Evolutionary conservation across 2,797 vertebrate genomes (phyloP), one percentile per base, ranked within the genome.

Genomic region (Balearica regulorum): DNA sequence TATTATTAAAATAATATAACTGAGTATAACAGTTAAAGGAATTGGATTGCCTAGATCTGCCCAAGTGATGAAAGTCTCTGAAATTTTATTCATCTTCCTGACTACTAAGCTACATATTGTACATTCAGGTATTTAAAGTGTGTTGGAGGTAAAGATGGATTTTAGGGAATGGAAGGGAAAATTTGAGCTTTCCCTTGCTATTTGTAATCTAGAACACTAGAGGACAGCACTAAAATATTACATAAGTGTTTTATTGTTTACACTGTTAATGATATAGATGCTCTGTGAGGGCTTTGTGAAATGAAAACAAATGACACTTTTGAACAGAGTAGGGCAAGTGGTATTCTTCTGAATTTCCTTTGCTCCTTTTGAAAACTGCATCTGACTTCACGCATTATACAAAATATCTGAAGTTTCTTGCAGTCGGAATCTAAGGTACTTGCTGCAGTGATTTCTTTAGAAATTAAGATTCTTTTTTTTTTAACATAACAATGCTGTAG

Each of bases 191-290:
- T 87, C 44, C 49, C 73, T 89, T 96, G 97, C 77, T 97, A 16
- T 97, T 97, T 96, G 71, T 89, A 53, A 82, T 33, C 35, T 77
- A 75, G 91, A 95, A 97, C 97, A 91, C 97, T 97, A 98, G 97
- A 97, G 96, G 97, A 96, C 96, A 97, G 97, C 97, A 97, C 97
- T 97, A 92, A 97, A 92, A 93, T 97, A 96, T 97, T 96, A 75
- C 92, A 95, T 93, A 79, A 80, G 87, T 78, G 43, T 73, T 64
- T 85, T 95, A 73, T 95, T 95, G 95, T 97, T 97, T 91, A 92
- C 37, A 35, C 41, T 68, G 48, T 92, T 83, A 92, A 95, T 91
- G 49, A 80, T 77, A 31, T 9, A 69, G 76, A 41, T 91, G 29
- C 41, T 93, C 66, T 84, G 71, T 73, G 54, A 75, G 37, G 51